Conservation (phyloP, 2,113 vertebrate genomes). For the Helogale parvula region DNA sequence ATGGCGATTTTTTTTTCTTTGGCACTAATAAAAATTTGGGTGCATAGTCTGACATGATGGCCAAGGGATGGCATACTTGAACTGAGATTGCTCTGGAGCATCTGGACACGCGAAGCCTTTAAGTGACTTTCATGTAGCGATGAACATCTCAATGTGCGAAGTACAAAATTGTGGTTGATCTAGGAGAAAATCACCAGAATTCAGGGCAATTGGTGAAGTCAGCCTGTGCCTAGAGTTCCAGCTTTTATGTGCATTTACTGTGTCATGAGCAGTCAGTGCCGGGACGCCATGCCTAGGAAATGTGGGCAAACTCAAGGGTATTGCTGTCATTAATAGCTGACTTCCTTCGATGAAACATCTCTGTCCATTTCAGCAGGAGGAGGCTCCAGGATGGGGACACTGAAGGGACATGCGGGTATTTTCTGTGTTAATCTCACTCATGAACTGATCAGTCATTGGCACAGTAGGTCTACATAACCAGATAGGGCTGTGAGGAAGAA, state of each 20-base stretch:
- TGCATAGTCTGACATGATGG: neutral
- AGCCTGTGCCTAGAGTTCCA: neutral
- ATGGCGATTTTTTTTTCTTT: neutral
- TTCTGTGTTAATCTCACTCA: neutral
- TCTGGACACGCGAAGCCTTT: neutral
- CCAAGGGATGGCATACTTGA: neutral
- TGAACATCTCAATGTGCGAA: neutral
- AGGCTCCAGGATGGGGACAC: neutral
- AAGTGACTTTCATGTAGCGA: neutral
- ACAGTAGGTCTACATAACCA: neutral
- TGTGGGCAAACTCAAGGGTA: neutral
- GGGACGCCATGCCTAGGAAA: rapidly evolving
- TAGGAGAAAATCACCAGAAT: neutral
- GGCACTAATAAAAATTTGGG: neutral
- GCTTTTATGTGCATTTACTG: neutral
- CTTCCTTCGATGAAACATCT: neutral
- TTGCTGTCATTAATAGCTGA: neutral
- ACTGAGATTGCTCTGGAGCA: neutral
- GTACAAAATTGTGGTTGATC: neutral
- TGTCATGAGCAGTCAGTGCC: neutral
- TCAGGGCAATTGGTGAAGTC: neutral
- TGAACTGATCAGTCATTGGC: neutral
- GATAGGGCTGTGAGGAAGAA: neutral
- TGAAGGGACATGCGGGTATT: neutral
- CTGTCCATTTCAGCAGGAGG: neutral